Conservation (phyloP, 2,888 invertebrate species). For the Phengaris arion region DNA sequence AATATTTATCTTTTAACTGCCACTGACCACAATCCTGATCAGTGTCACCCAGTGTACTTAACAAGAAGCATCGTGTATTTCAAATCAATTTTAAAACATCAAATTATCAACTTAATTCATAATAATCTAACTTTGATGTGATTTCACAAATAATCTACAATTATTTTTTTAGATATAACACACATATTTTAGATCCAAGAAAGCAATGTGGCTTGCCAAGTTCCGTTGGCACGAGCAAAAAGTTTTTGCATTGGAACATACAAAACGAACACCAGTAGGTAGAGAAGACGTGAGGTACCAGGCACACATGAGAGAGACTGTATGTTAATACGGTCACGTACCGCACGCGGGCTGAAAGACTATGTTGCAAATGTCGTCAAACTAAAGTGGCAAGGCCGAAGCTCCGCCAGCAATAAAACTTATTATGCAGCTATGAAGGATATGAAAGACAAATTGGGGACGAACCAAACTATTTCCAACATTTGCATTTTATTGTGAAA, state of each 20-base stretch:
- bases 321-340: slow-evolving; percentile 15
- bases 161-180: no score
- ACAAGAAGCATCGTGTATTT: no score
- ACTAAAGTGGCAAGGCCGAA: slow-evolving; percentile 15
- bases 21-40: no score
- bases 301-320: not conserved
- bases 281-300: slow-evolving; percentile 13
- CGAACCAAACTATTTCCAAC: not conserved
- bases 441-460: slow-evolving; percentile 23
- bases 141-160: not conserved
- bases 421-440: slow-evolving; percentile 15
- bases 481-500: slow-evolving; percentile 3
- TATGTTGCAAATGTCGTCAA: slow-evolving; percentile 26
- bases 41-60: no score
- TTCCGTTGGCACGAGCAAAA: not conserved
- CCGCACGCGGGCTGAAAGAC: slow-evolving; percentile 18
- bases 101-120: not conserved
- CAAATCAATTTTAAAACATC: no score
- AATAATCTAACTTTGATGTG: not conserved
- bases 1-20: no score
- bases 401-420: slow-evolving; percentile 7
- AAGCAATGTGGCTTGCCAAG: not conserved
- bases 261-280: not conserved
- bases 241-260: not conserved
- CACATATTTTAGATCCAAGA: not conserved